phyloP scores from a whole-genome alignment of 2,888 invertebrate genomes.

The Spodoptera exigua region DNA sequence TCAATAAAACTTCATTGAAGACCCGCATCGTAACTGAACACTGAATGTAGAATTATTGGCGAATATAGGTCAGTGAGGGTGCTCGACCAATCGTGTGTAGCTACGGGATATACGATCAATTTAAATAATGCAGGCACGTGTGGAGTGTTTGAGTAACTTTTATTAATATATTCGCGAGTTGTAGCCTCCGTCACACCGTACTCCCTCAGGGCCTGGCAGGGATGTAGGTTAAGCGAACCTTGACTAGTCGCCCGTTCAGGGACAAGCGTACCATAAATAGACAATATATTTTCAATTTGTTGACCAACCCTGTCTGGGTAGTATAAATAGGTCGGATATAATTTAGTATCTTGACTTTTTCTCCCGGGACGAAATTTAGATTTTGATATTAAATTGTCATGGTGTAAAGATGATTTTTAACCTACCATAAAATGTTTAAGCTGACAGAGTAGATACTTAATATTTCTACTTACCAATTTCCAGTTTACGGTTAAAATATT shows the following conservation, averaged over 20 bases:
- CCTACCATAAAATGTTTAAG: no score
- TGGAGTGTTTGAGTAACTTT: conserved; percentile 36
- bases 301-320: background rate
- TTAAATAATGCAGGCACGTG: conserved; percentile 49
- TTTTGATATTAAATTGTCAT: no score
- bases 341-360: no score
- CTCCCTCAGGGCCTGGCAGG: conserved; percentile 11
- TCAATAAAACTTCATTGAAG: conserved; percentile 28
- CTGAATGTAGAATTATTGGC: conserved; percentile 62
- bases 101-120: conserved; percentile 27
- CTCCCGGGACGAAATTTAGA: no score
- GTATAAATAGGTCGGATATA: no score
- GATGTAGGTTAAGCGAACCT: conserved; percentile 9
- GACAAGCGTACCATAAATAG: no score
- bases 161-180: conserved; percentile 41
- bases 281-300: no score
- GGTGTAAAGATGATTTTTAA: no score
- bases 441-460: background rate
- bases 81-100: conserved; percentile 21
- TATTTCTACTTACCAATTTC: conserved; percentile 1
- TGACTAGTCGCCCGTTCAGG: background rate
- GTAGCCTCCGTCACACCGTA: conserved; percentile 24
- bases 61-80: conserved; percentile 63
- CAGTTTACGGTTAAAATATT: conserved; percentile 21
- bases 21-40: conserved; percentile 41